Conservation (phyloP, 2,113 vertebrate species). For the Hepsetus odoe region DNA sequence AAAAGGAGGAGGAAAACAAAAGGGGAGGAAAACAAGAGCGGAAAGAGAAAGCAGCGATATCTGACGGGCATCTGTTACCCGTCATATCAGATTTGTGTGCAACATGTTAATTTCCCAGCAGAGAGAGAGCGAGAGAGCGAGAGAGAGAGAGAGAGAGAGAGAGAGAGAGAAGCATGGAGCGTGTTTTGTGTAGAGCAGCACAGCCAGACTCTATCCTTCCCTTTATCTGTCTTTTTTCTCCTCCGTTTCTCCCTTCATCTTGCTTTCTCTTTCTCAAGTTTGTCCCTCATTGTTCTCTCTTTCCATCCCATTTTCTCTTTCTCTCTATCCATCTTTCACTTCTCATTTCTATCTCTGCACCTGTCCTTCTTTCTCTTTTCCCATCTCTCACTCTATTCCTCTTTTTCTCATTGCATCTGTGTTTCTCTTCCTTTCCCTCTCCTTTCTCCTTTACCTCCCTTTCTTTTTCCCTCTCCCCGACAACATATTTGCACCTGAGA, state of each 20-base stretch:
- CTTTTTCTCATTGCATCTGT: background rate
- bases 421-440: background rate
- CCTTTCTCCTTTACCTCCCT: background rate
- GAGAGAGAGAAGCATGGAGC: background rate
- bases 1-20: too few species aligned
- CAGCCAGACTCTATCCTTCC: background rate
- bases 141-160: slow-evolving; percentile 10
- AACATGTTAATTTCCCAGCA: background rate
- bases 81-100: background rate
- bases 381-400: background rate
- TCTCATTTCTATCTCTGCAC: too few species aligned
- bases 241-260: too few species aligned
- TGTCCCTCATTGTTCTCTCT: too few species aligned
- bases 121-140: background rate
- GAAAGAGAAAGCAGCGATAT: too few species aligned
- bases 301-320: background rate
- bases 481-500: background rate
- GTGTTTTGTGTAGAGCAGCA: slow-evolving; percentile 13
- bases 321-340: background rate
- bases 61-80: background rate
- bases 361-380: background rate
- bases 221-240: too few species aligned
- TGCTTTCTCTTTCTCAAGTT: too few species aligned
- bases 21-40: too few species aligned
- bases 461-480: background rate